phyloP scores from a whole-genome alignment of 2,797 vertebrate genomes.

The Glossophaga mutica region DNA sequence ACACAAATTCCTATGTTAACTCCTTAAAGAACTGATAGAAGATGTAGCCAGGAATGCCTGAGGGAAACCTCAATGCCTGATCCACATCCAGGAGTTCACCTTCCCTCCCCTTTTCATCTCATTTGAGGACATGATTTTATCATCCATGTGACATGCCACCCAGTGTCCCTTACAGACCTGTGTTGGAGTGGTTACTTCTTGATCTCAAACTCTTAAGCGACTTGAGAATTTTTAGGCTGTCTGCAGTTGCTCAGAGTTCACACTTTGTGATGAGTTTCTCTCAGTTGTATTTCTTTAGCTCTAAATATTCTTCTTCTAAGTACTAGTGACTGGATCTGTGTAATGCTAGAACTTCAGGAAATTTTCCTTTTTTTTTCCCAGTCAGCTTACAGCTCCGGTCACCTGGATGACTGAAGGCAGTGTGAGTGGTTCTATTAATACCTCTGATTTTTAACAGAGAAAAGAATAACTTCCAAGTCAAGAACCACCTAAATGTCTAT shows the following conservation, averaged over 20 bases:
- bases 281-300: background rate
- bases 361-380: background rate
- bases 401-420: background rate
- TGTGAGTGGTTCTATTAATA: background rate
- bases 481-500: background rate
- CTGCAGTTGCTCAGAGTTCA: background rate
- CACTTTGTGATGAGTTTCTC: background rate
- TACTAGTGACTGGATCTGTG: background rate
- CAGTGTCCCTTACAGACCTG: background rate
- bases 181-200: background rate
- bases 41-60: background rate
- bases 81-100: background rate
- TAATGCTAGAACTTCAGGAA: background rate
- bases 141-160: background rate
- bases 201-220: background rate
- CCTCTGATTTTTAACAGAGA: background rate
- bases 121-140: background rate
- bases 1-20: background rate
- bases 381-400: background rate
- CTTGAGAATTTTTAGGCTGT: background rate
- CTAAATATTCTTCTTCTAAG: background rate
- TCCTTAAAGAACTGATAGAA: background rate
- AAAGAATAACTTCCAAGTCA: background rate
- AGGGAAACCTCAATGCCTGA: background rate
- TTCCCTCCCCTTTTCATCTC: background rate